Percentiles rank a stretch among this genome's conserved stretches.
Conservation (phyloP, 2,888 invertebrate genomes). For the Chironomus riparius region DNA sequence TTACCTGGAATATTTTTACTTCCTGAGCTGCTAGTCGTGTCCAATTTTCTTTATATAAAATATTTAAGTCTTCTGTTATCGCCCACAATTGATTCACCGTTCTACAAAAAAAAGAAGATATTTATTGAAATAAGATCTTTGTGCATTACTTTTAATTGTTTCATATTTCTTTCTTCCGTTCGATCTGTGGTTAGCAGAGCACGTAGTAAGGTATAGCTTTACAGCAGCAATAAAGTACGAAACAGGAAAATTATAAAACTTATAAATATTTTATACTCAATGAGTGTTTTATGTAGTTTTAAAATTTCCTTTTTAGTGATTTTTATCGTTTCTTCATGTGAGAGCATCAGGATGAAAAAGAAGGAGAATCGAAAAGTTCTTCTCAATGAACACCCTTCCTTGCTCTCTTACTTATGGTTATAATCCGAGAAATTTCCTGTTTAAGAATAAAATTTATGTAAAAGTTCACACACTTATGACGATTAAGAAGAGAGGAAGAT, state of each 20-base stretch:
- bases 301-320: not conserved
- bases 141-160: not conserved
- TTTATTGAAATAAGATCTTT: not conserved
- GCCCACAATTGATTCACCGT: constrained; percentile 78
- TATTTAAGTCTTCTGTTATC: constrained; percentile 78
- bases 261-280: not conserved
- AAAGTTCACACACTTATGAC: too few species aligned
- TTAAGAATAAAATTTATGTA: too few species aligned
- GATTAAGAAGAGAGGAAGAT: too few species aligned
- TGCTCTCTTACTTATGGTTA: too few species aligned
- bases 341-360: not conserved
- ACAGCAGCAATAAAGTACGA: not conserved
- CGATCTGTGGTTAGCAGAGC: not conserved
- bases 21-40: constrained; percentile 78
- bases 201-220: not conserved
- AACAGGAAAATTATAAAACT: not conserved
- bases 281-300: not conserved
- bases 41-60: constrained; percentile 87
- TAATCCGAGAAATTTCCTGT: too few species aligned
- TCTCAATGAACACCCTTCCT: too few species aligned
- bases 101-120: constrained; percentile 33
- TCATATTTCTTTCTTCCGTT: not conserved
- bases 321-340: not conserved
- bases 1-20: constrained; percentile 73
- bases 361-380: too few species aligned